Conservation (phyloP, 2,797 vertebrate species). For the Cephalopachus bancanus region DNA sequence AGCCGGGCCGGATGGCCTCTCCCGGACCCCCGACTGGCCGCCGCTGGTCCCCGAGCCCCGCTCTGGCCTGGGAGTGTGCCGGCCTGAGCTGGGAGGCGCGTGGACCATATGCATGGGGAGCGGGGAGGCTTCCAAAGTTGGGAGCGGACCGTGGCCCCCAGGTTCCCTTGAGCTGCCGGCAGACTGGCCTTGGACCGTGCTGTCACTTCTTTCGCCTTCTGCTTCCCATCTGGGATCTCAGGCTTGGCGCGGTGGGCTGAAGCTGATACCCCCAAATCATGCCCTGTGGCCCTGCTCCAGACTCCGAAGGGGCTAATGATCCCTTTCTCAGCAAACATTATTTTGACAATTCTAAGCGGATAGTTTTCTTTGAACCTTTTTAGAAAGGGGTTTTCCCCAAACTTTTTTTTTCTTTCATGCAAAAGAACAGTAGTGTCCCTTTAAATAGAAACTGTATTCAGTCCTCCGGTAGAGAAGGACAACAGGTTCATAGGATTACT, state of each 20-base stretch:
- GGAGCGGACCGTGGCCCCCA: constrained; percentile 30
- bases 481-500: constrained; percentile 71
- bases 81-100: constrained; percentile 36
- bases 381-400: constrained; percentile 7
- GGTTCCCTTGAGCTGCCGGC: not conserved
- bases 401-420: not conserved
- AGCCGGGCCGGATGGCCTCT: not conserved
- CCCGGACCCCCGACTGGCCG: not conserved
- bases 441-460: constrained; percentile 72
- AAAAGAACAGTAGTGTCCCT: constrained; percentile 41
- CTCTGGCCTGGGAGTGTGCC: not conserved
- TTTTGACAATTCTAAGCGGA: constrained; percentile 57
- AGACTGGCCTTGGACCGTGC: constrained; percentile 10
- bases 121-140: constrained; percentile 69
- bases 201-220: not conserved
- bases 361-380: constrained; percentile 42
- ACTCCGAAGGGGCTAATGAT: not conserved
- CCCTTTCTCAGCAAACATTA: constrained; percentile 38
- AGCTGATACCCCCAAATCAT: constrained; percentile 36
- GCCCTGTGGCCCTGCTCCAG: constrained; percentile 61
- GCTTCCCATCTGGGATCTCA: not conserved
- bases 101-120: not conserved
- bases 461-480: not conserved
- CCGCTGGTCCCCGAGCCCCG: not conserved
- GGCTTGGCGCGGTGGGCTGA: constrained; percentile 35